Conservation (phyloP, 2,888 invertebrate species). For the Macaria notata region DNA sequence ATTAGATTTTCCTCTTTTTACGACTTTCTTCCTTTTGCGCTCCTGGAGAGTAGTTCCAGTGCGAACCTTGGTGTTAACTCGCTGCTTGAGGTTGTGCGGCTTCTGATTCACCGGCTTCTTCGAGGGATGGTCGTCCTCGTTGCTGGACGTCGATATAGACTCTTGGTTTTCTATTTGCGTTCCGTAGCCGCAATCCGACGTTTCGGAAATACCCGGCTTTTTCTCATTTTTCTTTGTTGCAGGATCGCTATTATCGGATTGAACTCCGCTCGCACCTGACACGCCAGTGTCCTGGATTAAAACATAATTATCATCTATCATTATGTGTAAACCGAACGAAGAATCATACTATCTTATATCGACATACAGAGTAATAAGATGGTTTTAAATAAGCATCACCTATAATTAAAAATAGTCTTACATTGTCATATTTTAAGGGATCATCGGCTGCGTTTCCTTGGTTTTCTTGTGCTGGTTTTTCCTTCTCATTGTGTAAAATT, state of each 20-base stretch:
- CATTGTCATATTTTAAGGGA: slow-evolving; percentile 36
- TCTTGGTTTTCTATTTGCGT: slow-evolving; percentile 88
- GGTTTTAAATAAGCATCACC: no score
- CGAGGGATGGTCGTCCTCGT: slow-evolving; percentile 85
- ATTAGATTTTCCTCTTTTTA: slow-evolving; percentile 85
- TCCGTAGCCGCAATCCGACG: slow-evolving; percentile 87
- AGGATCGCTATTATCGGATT: slow-evolving; percentile 26
- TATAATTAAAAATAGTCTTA: slow-evolving; percentile 24
- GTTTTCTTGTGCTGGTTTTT: neutral
- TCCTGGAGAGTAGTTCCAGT: slow-evolving; percentile 57
- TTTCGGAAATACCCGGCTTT: slow-evolving; percentile 73
- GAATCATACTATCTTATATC: no score
- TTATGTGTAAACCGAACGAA: no score
- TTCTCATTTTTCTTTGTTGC: slow-evolving; percentile 36
- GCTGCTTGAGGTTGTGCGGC: slow-evolving; percentile 80
- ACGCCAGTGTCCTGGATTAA: slow-evolving; percentile 1
- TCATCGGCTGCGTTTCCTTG: slow-evolving; percentile 25
- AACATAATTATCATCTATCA: no score
- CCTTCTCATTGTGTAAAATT: no score
- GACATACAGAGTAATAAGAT: no score
- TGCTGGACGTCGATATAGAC: slow-evolving; percentile 88
- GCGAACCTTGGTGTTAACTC: slow-evolving; percentile 65
- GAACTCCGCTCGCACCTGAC: slow-evolving; percentile 28
- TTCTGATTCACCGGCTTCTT: slow-evolving; percentile 85
- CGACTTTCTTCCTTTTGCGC: slow-evolving; percentile 86